A percentile compares a stretch with the other conserved stretches of the same genome.
These are phyloP conservation scores for Lepetodrilus schrolli DNA, from an alignment of 2,888 invertebrate genomes.

Conservation along the genomic window DNA sequence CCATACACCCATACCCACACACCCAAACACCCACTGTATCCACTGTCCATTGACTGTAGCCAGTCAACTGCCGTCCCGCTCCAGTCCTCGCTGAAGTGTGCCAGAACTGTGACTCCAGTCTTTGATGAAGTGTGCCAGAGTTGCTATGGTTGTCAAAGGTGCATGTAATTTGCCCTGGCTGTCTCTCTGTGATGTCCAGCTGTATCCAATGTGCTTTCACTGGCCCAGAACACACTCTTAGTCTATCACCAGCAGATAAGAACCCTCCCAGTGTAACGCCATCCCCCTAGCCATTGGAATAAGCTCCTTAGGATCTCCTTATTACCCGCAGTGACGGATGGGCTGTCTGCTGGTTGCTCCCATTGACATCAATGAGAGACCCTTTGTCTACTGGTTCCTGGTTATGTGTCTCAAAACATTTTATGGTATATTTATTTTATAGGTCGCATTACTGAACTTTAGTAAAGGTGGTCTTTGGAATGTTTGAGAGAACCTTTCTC, in stretches of 20 bases:
- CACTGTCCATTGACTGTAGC: too few species aligned
- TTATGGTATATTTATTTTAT: too few species aligned
- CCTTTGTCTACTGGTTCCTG: neutral
- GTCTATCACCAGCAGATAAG: neutral
- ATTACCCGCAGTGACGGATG: constrained; percentile 3
- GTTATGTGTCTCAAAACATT: neutral
- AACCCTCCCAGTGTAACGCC: constrained; percentile 2
- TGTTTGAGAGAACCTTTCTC: too few species aligned
- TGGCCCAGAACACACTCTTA: neutral
- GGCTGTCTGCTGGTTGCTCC: neutral
- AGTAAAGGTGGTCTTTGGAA: too few species aligned
- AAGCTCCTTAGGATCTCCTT: neutral
- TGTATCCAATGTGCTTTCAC: neutral
- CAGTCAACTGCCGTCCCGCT: too few species aligned
- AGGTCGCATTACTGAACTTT: too few species aligned
- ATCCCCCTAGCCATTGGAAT: neutral
- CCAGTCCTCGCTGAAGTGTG: neutral
- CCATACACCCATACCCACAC: too few species aligned
- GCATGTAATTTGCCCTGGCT: neutral
- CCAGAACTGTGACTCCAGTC: neutral
- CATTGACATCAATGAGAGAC: neutral
- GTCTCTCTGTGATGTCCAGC: neutral
- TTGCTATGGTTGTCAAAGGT: too few species aligned
- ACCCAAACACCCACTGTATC: too few species aligned
- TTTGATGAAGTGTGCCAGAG: neutral